Evolutionary conservation across 1,140 invertebrate genomes (phyloP).

Genomic region (Pseudomyrmex sp.): DNA sequence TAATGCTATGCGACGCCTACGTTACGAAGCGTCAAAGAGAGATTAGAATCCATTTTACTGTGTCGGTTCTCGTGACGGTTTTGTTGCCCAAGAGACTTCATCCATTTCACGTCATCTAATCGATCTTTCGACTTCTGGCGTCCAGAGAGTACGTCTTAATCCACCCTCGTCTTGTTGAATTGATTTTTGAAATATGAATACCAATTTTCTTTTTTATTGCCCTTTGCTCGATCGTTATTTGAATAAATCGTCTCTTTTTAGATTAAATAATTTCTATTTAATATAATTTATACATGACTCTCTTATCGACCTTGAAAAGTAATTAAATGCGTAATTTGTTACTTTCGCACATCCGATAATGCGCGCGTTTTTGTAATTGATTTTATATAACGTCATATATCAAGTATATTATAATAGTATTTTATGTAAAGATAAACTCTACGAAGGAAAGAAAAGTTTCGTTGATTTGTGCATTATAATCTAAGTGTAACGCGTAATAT

Average conservation of each 20-base stretch:
- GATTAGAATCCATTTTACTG: conserved; percentile 68
- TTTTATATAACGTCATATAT: neutral
- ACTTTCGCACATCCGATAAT: neutral
- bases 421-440: neutral
- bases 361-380: neutral
- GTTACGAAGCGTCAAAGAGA: conserved; percentile 45
- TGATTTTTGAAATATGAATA: conserved; percentile 54
- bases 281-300: neutral
- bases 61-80: conserved; percentile 34
- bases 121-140: conserved; percentile 49
- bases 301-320: neutral
- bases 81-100: conserved; percentile 37
- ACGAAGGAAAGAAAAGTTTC: neutral
- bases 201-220: conserved; percentile 29
- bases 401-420: neutral
- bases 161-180: conserved; percentile 25
- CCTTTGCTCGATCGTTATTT: conserved; percentile 10
- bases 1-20: conserved; percentile 57
- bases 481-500: neutral
- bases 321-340: neutral
- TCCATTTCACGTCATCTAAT: conserved; percentile 32
- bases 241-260: conserved; percentile 19
- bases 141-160: conserved; percentile 39
- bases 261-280: conserved; percentile 24
- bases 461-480: neutral